Evolutionary conservation across 2,888 invertebrate genomes (phyloP), one percentile per base, ranked within the genome.

Genomic region (Pandemis corylana): DNA sequence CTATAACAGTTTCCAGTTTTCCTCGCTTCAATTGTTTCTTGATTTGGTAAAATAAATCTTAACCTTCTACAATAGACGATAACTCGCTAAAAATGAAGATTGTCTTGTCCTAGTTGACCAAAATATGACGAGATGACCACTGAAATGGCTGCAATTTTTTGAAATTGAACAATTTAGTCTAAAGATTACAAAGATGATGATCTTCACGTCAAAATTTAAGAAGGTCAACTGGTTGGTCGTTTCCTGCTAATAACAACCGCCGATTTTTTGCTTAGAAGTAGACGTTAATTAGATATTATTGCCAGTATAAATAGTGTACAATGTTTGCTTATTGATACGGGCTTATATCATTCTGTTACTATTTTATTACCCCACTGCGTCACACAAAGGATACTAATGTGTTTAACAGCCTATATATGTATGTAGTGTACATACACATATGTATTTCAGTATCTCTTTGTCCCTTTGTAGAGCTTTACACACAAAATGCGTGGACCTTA

Each of bases 221-320:
- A 72, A 73, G 73, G 73, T 65, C 73, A 59, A 15, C 73, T 2
- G 9, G 73, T 64, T 64, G 36, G 6, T 4, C 49, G 59, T 49
- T 73, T 73, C 73, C 73, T 73, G 64, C 46, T 56, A 7, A 10
- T 9, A 66, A 46, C 28, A 66, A 64, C 61, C 7, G 42, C 9
- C 56, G 41, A 5, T 61, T 72, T 70, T 72, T 72, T 62, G 66
- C 44, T 66, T 0, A 41, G 20, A 13, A n/a, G 59, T 36, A 66
- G 66, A 72, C 28, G 41, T 49, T 67, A 62, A 61, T 72, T 12
- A 62, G 51, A 42, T 51, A 49, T 49, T 41, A 13, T 61, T 66
- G 13, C 7, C 12, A 63, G 12, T 46, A 61, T 72, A 20, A 20
- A 42, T 51, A 41, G 15, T 63, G 53, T 42, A 42, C 12, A 63